Evolutionary conservation across 2,888 invertebrate species (phyloP).

Genomic region (Congeria kusceri): DNA sequence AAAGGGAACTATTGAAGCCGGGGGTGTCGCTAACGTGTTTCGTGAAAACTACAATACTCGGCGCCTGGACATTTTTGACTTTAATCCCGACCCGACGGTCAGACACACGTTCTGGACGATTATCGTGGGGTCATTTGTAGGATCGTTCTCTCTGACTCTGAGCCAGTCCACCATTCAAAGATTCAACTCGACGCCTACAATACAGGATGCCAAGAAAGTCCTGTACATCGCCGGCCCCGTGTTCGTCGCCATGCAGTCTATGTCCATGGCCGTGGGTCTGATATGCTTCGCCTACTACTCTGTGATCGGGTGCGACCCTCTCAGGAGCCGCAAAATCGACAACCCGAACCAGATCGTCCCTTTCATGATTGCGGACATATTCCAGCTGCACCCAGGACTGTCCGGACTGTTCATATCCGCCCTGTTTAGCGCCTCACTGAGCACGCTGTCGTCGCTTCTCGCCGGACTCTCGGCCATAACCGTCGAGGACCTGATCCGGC

Average conservation of each 20-base stretch:
- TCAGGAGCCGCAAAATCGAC: constrained; percentile 29
- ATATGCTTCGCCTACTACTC: constrained; percentile 47
- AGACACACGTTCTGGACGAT: constrained; percentile 74
- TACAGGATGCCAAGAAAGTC: constrained; percentile 58
- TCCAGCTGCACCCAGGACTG: constrained; percentile 25
- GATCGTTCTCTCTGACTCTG: constrained; percentile 65
- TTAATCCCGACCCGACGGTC: constrained; percentile 66
- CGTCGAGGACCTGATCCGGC: constrained; percentile 45
- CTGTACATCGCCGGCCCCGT: constrained; percentile 45
- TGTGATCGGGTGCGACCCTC: constrained; percentile 40
- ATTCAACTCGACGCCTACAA: constrained; percentile 64
- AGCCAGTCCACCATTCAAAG: constrained; percentile 71
- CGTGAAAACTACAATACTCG: constrained; percentile 26
- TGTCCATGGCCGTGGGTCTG: constrained; percentile 51
- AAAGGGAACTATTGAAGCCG: constrained; percentile 47
- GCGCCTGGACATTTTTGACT: constrained; percentile 53
- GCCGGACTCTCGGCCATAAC: constrained; percentile 44
- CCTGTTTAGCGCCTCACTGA: constrained; percentile 40
- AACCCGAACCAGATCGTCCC: constrained; percentile 56
- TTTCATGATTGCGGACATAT: constrained; percentile 44
- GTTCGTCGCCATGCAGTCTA: constrained; percentile 37
- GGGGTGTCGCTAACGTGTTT: constrained; percentile 28
- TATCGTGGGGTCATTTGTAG: constrained; percentile 57
- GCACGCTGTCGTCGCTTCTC: constrained; percentile 47
- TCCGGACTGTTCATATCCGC: constrained; percentile 46